Base-by-base conservation (phyloP, 1,140 invertebrate species). In the Sesamia nonagrioides region DNA sequence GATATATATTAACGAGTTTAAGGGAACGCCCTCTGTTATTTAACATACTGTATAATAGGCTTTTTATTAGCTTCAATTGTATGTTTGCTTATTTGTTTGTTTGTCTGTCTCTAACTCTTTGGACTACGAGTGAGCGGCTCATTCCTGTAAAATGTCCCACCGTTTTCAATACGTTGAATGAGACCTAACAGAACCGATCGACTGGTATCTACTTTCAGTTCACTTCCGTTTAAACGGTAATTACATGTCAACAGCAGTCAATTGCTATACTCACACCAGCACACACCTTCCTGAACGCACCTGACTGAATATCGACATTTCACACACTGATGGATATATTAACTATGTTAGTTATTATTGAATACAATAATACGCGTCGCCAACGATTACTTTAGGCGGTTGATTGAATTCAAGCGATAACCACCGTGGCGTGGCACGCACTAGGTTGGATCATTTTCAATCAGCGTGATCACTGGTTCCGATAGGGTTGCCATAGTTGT, bases 391-490 rank as follows among this genome's bases (percentile, higher is more conserved):
- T 35, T 17, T 75, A 27, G 35, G 15, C 11, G 42, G 73, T 15
- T 75, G 56, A 75, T 63, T 48, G 73, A 75, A 63, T 75, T 63
- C 73, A 50, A 45, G 42, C 42, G 42, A 75, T 75, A 58, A 52
- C 18, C 56, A 50, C 11, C 63, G 42, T 63, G 35, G 73, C 58
- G 73, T 75, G 40, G 8, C n/a, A 60, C 72, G 40, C 21, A 61
- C 8, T 13, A 63, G 42, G 35, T 37, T 6, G 73, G 54, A 42
- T 63, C 54, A 78, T 78, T 78, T 78, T 63, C 77, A 78, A 78
- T 78, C 77, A 78, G 37, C 68, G 45, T 42, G 58, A 60, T 72
- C 66, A 72, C 45, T 61, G 77, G 27, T 9, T 77, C 27, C 42
- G 18, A 7, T 48, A 6, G 11, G 6, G 73, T 75, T 15, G 6